These are phyloP conservation scores for Piscicola geometra DNA, from an alignment of 2,888 invertebrate species.

Conservation along the genomic window DNA sequence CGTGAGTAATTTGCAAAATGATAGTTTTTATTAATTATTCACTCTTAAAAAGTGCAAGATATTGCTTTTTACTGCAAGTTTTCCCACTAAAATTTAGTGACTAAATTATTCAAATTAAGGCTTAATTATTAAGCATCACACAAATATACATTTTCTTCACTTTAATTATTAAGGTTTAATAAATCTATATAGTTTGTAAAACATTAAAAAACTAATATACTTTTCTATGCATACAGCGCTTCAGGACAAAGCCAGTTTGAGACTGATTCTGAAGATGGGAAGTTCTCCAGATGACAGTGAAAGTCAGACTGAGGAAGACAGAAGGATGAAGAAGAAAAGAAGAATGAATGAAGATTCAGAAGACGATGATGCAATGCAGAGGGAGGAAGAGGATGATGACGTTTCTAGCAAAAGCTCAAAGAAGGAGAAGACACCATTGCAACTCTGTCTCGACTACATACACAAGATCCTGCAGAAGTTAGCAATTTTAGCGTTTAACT, in stretches of 20 bases:
- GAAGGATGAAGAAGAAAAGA: slow-evolving; percentile 31
- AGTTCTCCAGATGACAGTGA: slow-evolving; percentile 33
- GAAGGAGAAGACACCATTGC: slow-evolving; percentile 33
- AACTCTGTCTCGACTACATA: slow-evolving; percentile 34
- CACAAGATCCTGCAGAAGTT: slow-evolving; percentile 35
- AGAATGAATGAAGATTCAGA: slow-evolving; percentile 29
- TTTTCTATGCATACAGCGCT: not conserved
- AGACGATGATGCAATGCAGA: slow-evolving; percentile 28
- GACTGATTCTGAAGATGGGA: slow-evolving; percentile 40
- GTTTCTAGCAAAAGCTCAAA: not conserved
- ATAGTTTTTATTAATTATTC: too few relatives aligned
- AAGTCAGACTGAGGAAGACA: slow-evolving; percentile 33
- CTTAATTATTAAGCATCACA: too few relatives aligned
- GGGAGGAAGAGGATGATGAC: slow-evolving; percentile 33
- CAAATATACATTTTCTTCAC: too few relatives aligned
- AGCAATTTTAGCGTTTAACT: too few relatives aligned
- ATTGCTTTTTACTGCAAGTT: too few relatives aligned
- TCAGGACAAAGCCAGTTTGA: slow-evolving; percentile 38
- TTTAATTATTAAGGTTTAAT: too few relatives aligned
- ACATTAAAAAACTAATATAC: not conserved
- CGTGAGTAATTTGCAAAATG: too few relatives aligned
- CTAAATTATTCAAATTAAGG: too few relatives aligned
- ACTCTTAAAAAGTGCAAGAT: too few relatives aligned
- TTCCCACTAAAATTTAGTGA: too few relatives aligned
- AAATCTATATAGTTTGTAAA: not conserved